Percentiles rank a stretch among this genome's conserved stretches.
Conservation (phyloP, 30 jellyfish, hydroid and myxozoan species). For the Rhopilema esculentum region DNA sequence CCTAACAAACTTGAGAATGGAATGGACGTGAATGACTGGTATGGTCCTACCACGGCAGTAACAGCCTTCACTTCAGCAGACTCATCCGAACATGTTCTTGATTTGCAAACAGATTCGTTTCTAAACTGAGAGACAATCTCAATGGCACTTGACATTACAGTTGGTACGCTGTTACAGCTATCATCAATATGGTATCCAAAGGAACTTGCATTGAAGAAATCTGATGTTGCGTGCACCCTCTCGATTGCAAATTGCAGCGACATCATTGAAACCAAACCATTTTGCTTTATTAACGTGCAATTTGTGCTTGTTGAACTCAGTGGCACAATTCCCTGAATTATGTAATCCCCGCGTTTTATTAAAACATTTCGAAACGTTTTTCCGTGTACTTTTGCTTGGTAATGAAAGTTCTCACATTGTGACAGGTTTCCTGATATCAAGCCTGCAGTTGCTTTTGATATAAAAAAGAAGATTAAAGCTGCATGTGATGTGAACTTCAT, state of each 20-base stretch:
- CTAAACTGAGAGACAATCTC: slow-evolving; percentile 82
- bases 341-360: slow-evolving; percentile 63
- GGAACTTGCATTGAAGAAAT: slow-evolving; percentile 4
- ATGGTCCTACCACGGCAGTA: slow-evolving; percentile 86
- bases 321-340: slow-evolving; percentile 78
- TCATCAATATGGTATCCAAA: slow-evolving; percentile 89
- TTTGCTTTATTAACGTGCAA: slow-evolving; percentile 46
- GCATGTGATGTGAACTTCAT: neutral
- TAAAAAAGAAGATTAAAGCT: neutral
- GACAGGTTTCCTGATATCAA: slow-evolving; percentile 13
- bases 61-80: neutral
- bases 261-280: slow-evolving; percentile 69
- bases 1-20: slow-evolving; percentile 90
- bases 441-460: neutral
- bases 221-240: slow-evolving; percentile 22
- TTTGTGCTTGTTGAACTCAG: slow-evolving; percentile 35
- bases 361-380: slow-evolving; percentile 27
- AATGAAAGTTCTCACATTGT: slow-evolving; percentile 7
- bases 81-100: slow-evolving; percentile 59
- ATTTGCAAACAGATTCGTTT: slow-evolving; percentile 75
- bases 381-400: neutral
- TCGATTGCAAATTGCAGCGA: slow-evolving; percentile 79
- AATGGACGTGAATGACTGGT: slow-evolving; percentile 77
- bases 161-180: slow-evolving; percentile 74
- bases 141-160: slow-evolving; percentile 91